Evolutionary conservation across 2,797 vertebrate species (phyloP).

Genomic region (Rhinophrynus dorsalis): DNA sequence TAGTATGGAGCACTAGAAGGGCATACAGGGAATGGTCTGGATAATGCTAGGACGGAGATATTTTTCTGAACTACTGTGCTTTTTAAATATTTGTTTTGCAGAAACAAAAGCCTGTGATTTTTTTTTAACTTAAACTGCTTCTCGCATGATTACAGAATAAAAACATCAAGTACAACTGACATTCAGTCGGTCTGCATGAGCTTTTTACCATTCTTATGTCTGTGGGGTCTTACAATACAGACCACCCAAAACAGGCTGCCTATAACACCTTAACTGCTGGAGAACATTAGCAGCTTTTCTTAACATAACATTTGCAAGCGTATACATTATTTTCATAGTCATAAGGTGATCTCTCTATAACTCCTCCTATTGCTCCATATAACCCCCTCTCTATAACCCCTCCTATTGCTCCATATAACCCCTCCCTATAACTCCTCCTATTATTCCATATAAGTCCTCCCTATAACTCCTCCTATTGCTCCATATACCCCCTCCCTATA

Average conservation of each 20-base stretch:
- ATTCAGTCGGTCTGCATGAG: background rate
- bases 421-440: too few species aligned
- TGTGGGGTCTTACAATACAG: slow-evolving; percentile 21
- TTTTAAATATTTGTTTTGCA: slow-evolving; percentile 21
- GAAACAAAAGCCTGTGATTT: slow-evolving; percentile 19
- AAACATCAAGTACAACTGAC: background rate
- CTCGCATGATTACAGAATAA: slow-evolving; percentile 27
- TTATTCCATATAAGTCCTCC: too few species aligned
- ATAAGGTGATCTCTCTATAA: too few species aligned
- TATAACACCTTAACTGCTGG: background rate
- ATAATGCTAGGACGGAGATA: background rate
- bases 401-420: too few species aligned
- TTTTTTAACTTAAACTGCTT: slow-evolving; percentile 3
- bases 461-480: too few species aligned
- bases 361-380: too few species aligned
- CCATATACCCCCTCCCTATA: too few species aligned
- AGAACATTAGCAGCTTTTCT: too few species aligned
- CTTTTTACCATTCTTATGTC: slow-evolving; percentile 14
- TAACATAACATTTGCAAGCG: too few species aligned
- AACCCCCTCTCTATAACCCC: too few species aligned
- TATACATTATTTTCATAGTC: too few species aligned
- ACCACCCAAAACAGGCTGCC: slow-evolving; percentile 20
- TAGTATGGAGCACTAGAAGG: background rate
- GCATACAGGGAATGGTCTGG: background rate
- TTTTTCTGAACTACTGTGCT: background rate